phyloP scores from a whole-genome alignment of 2,888 invertebrate genomes.

The Eumacrocentrus americanus region DNA sequence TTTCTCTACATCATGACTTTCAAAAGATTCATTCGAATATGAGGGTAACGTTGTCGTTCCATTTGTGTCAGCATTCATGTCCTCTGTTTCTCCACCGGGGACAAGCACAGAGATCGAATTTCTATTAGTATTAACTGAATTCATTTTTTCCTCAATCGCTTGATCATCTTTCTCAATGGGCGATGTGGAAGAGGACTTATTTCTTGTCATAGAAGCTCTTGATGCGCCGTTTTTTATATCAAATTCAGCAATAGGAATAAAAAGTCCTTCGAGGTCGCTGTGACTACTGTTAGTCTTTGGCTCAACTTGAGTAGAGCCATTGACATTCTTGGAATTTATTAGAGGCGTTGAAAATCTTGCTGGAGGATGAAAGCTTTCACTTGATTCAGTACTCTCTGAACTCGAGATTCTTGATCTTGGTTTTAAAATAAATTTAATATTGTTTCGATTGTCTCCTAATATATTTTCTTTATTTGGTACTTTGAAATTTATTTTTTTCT shows the following conservation, averaged over 20 bases:
- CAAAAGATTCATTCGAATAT: conserved; percentile 6
- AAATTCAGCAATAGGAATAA: background rate
- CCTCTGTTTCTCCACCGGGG: background rate
- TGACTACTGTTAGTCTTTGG: background rate
- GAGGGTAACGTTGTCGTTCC: background rate
- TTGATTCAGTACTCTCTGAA: conserved; percentile 13
- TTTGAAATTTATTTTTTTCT: background rate
- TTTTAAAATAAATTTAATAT: conserved; percentile 12
- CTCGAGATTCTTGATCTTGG: conserved; percentile 14
- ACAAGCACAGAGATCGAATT: conserved; percentile 19
- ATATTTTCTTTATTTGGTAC: background rate
- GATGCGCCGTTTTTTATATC: conserved; percentile 1
- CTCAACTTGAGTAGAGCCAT: conserved; percentile 1
- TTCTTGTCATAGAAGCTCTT: conserved; percentile 6
- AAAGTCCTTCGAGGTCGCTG: background rate
- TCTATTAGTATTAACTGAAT: conserved; percentile 15
- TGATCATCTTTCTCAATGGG: background rate
- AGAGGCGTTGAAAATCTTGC: conserved; percentile 36
- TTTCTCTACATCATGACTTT: background rate
- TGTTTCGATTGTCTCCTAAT: background rate
- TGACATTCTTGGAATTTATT: conserved; percentile 30
- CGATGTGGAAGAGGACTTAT: conserved; percentile 1
- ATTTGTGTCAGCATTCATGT: background rate
- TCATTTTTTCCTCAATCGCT: conserved; percentile 6
- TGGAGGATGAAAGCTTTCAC: conserved; percentile 11